A percentile compares a stretch with the other conserved stretches of the same genome.
Evolutionary conservation across 2,113 vertebrate genomes (phyloP).

Genomic region (Halcyon senegalensis): DNA sequence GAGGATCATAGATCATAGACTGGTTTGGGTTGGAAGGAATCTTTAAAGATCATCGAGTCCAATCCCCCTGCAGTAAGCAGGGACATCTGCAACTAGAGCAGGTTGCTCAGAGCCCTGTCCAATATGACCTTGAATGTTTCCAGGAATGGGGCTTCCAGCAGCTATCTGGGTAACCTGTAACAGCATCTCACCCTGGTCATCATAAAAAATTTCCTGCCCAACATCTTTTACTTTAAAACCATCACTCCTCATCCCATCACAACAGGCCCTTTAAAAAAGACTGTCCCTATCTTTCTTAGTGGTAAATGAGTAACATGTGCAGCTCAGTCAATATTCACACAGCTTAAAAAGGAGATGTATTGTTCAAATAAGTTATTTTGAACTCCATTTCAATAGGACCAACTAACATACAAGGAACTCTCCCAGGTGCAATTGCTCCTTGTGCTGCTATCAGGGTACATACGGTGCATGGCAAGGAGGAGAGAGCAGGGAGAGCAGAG

Average conservation of each 20-base stretch:
- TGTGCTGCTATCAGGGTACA: accelerated
- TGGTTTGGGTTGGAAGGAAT: no score
- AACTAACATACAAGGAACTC: not conserved
- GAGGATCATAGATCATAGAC: no score
- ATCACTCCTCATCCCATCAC: not conserved
- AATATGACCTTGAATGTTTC: no score
- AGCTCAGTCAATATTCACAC: not conserved
- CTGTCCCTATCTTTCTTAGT: not conserved
- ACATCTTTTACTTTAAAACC: not conserved
- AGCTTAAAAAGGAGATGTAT: not conserved
- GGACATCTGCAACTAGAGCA: no score
- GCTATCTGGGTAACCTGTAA: no score
- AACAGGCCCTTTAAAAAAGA: not conserved
- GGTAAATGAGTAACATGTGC: not conserved
- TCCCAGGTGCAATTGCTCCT: not conserved
- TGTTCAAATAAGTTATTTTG: not conserved
- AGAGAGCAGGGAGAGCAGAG: not conserved
- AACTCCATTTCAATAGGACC: not conserved
- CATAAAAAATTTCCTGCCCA: not conserved
- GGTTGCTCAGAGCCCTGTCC: no score
- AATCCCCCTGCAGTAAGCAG: no score
- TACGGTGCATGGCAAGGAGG: not conserved
- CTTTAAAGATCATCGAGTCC: no score
- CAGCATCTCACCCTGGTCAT: no score
- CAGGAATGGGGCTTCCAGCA: no score